phyloP scores from a whole-genome alignment of 2,888 invertebrate genomes.

The Aphidoletes aphidimyza region DNA sequence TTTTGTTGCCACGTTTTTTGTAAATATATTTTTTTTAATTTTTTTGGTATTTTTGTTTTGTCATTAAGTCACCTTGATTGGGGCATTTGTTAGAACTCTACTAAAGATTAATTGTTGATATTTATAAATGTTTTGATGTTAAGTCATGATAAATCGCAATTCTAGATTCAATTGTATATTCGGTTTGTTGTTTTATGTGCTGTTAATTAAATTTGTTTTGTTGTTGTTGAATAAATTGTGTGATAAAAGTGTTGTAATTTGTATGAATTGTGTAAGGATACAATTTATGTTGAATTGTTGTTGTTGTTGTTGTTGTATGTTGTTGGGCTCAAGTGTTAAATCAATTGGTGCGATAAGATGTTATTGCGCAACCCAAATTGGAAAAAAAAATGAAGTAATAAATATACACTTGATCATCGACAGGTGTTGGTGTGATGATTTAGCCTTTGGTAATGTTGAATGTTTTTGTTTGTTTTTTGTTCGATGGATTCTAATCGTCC shows the following conservation, averaged over 20 bases:
- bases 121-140: no score
- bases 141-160: no score
- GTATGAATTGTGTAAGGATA: no score
- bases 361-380: no score
- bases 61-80: neutral
- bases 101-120: neutral
- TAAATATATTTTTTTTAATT: neutral
- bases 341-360: no score
- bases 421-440: neutral
- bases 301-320: no score
- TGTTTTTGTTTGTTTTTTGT: neutral
- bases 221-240: no score
- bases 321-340: no score
- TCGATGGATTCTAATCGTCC: conserved; percentile 25
- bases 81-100: conserved; percentile 17
- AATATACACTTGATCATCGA: neutral
- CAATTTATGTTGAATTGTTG: no score
- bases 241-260: no score
- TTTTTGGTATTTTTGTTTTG: neutral
- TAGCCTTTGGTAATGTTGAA: neutral
- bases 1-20: conserved; percentile 39
- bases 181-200: neutral
- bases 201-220: neutral
- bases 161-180: neutral
- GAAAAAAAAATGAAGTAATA: no score